Base-by-base conservation (phyloP, 2,797 vertebrate genomes). In the Pseudopleuronectes americanus region DNA sequence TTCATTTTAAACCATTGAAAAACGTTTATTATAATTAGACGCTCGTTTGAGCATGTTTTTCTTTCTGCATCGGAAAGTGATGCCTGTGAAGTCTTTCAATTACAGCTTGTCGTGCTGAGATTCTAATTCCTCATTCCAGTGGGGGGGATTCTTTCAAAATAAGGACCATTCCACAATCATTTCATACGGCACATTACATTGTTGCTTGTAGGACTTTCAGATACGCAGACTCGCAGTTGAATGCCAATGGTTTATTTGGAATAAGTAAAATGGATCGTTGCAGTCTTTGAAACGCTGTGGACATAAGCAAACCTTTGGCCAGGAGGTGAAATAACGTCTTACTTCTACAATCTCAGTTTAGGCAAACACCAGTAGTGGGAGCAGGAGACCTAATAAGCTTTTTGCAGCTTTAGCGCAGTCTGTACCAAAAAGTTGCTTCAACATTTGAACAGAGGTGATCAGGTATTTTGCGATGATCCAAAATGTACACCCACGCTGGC, bases 91-190 rank as follows among this genome's bases (percentile, higher is more conserved):
- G 47, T 72, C 45, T 80, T 72, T 47, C 54, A 65, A 51, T 57
- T 61, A 51, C 4, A 4, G 0, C 59, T 68, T 21, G 33, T 65
- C 76, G 59, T 8, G 22, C 67, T 70, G 79, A 61, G 64, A 82
- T 55, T 84, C 3, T 64, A 74, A 72, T 77, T 74, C 49, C 33
- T 65, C 9, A 43, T 71, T 70, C 73, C 62, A 64, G 49, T 53
- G 67, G 52, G 58, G 58, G 28, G 10, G 36, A 24, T 69, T 13
- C 41, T 74, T 72, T 66, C 26, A 69, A 76, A 38, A 38, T 13
- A 81, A 60, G 2, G 65, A 80, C 52, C 12, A 64, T 76, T 78
- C 75, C 19, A n/a, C 10, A 23, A 14, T 68, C 21, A 61, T 65
- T 70, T 71, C n/a, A 71, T 71, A 67, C 52, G 21, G 65, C 41